These are phyloP conservation scores for Pempheris klunzingeri DNA, from an alignment of 2,797 vertebrate species.

Conservation along the genomic window DNA sequence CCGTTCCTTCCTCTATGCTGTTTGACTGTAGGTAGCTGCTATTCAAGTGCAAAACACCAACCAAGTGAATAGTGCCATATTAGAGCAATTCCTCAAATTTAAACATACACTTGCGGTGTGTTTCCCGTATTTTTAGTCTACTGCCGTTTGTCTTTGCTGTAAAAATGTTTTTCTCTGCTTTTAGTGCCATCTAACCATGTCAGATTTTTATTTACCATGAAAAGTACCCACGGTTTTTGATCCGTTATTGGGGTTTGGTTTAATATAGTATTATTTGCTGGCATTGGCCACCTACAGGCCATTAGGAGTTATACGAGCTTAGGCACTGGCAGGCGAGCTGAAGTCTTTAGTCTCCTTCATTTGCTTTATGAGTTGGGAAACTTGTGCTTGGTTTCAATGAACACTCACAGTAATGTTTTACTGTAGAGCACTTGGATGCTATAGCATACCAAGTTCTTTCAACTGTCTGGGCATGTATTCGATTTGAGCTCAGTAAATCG, in stretches of 20 bases:
- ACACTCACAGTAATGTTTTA: conserved; percentile 30
- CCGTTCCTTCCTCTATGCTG: background rate
- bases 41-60: background rate
- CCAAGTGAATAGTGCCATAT: background rate
- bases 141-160: background rate
- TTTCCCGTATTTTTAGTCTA: background rate
- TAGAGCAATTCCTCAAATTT: background rate
- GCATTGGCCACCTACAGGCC: conserved; percentile 18
- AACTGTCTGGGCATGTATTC: conserved; percentile 36
- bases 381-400: conserved; percentile 19
- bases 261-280: conserved; percentile 11
- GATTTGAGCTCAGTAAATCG: conserved; percentile 46
- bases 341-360: conserved; percentile 1
- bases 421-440: conserved; percentile 28
- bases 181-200: too few species aligned
- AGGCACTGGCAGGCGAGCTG: conserved; percentile 14
- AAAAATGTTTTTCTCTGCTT: background rate
- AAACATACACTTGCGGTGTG: background rate
- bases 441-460: conserved; percentile 24
- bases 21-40: background rate
- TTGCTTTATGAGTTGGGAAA: conserved; percentile 25
- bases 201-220: background rate
- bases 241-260: conserved; percentile 9
- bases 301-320: conserved; percentile 38
- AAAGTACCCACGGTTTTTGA: background rate